Conservation (phyloP, 2,888 invertebrate genomes). For the Protophormia terraenovae region DNA sequence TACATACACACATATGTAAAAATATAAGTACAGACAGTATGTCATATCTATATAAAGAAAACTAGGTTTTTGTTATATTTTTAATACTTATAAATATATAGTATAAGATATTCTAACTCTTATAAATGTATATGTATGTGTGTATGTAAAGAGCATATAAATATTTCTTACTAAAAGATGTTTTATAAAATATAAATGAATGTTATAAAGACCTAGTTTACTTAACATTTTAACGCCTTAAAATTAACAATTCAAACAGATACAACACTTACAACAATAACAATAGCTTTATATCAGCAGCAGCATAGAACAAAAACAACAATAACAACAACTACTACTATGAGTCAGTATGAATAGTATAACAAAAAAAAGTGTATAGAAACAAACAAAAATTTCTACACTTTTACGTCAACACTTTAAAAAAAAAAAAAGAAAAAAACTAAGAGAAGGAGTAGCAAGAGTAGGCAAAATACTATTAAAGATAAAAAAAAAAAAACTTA, state of each 20-base stretch:
- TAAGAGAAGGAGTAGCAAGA: background rate
- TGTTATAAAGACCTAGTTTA: conserved; percentile 67
- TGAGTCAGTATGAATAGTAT: background rate
- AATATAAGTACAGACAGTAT: background rate
- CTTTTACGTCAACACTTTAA: conserved; percentile 68
- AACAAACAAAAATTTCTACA: conserved; percentile 59
- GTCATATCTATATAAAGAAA: background rate
- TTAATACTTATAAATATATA: background rate
- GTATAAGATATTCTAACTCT: background rate
- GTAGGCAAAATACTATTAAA: background rate
- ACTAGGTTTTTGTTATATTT: conserved; percentile 14
- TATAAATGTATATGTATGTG: background rate
- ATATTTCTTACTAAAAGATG: conserved; percentile 29
- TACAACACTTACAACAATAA: conserved; percentile 39
- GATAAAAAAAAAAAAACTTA: conserved; percentile 26
- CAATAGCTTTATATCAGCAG: too few species aligned
- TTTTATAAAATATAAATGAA: conserved; percentile 62
- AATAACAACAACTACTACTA: background rate
- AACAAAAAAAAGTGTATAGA: conserved; percentile 8
- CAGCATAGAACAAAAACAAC: conserved; percentile 22
- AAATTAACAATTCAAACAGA: conserved; percentile 69
- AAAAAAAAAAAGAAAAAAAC: background rate
- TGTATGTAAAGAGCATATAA: background rate
- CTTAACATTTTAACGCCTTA: conserved; percentile 68
- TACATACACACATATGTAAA: background rate